Conservation (phyloP, 1,140 invertebrate genomes). For the Lepidurus apus region DNA sequence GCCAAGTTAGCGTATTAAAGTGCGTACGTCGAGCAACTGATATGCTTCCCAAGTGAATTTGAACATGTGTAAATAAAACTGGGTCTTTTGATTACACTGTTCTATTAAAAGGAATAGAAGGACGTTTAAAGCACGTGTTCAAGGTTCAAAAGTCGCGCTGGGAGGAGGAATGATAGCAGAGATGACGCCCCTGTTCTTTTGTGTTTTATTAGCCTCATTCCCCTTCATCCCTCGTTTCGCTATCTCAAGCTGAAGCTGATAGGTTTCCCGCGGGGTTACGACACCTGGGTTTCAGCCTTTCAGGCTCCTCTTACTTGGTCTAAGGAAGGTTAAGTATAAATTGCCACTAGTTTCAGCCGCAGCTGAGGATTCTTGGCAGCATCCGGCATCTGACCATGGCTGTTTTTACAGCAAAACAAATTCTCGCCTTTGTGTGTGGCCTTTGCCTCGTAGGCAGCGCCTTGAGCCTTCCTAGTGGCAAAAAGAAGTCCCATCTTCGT, state of each 20-base stretch:
- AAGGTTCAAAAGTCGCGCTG: slow-evolving; percentile 16
- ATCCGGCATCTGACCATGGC: background rate
- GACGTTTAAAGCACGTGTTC: background rate
- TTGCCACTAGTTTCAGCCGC: background rate
- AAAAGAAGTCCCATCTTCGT: background rate
- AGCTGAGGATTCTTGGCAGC: background rate
- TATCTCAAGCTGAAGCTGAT: background rate
- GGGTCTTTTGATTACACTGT: background rate
- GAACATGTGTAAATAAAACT: background rate
- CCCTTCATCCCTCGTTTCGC: background rate
- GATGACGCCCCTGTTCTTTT: background rate
- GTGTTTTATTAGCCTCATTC: background rate
- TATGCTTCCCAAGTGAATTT: slow-evolving; percentile 1
- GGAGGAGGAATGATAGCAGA: background rate
- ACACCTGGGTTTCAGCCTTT: background rate
- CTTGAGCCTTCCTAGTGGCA: background rate
- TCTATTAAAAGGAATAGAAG: too few species aligned
- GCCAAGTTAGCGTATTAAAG: background rate
- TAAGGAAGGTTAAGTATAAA: background rate
- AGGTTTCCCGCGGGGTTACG: background rate
- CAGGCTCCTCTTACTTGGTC: background rate
- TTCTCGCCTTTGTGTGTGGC: background rate
- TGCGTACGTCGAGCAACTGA: background rate
- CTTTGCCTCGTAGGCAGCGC: background rate
- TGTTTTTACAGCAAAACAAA: background rate